Evolutionary conservation across 2,797 vertebrate species (phyloP), one percentile per base, ranked within the genome.

Genomic region (Poeciliopsis paucimaculata): DNA sequence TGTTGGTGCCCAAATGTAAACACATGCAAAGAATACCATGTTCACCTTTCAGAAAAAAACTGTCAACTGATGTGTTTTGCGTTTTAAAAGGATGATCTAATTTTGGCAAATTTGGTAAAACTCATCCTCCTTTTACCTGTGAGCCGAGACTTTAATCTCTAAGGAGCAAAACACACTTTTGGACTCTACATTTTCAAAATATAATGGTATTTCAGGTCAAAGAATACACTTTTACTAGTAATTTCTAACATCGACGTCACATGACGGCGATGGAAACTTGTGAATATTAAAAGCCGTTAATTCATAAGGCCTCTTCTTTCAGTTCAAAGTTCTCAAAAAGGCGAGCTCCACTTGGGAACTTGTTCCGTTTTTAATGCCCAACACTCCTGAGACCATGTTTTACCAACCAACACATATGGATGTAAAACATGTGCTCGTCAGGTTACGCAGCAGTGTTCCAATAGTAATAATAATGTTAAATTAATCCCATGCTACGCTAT

Each of bases 1-100:
- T 53, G 80, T 82, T 85, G 91, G 84, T 81, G 83, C 45, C 75
- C 88, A 86, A 94, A 84, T 86, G 81, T 86, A 92, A 94, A 88
- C 93, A 93, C 86, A 87, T 93, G 90, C 81, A 79, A 77, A 76
- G 72, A 84, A 53, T 79, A 77, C 82, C 86, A 16, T 76, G 80
- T 90, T 81, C 62, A 43, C 79, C 75, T 41, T 75, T 79, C 75
- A 80, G 75, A 60, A 83, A 36, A 81, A 86, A 43, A 43, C 83
- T 78, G 82, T 34, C 46, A 83, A 80, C 79, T 41, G 81, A n/a
- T 64, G 15, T 39, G 41, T 41, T 66, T 66, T 68, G 11, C 23
- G 16, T 64, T 64, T 64, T 36, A 4, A 10, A 20, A 64, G 31
- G 36, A 20, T 18, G 31, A 64, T 3, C 16, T 64, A 20, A 64